Evolutionary conservation across 92 coral and sea anemone genomes (phyloP).

Genomic region (Palythoa grandis): DNA sequence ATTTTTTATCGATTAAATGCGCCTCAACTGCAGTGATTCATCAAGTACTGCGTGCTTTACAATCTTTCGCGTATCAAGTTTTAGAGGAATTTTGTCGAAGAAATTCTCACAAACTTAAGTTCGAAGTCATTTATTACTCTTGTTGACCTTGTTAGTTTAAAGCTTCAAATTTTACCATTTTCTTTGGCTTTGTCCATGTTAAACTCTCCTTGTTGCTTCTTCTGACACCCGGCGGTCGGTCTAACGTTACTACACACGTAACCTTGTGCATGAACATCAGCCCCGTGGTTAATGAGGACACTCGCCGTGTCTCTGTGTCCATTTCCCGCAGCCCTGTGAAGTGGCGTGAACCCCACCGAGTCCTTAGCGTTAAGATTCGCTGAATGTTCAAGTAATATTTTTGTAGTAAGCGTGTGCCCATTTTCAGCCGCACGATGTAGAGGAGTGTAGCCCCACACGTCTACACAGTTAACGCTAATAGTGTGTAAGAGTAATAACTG

Average conservation of each 20-base stretch:
- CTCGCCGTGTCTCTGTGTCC: no score
- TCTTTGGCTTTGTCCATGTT: not conserved
- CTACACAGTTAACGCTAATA: constrained; percentile 46
- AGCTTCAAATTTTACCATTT: not conserved
- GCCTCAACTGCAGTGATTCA: no score
- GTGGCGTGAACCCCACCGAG: constrained; percentile 41
- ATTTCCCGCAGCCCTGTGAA: no score
- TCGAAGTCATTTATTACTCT: not conserved
- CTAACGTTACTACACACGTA: no score
- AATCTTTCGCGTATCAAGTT: no score
- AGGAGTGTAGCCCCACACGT: constrained; percentile 74
- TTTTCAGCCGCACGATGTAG: constrained; percentile 78
- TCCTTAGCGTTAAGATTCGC: constrained; percentile 66
- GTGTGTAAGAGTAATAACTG: constrained; percentile 52
- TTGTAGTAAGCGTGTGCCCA: constrained; percentile 58
- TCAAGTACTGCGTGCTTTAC: no score
- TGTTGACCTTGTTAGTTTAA: not conserved
- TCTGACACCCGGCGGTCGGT: no score
- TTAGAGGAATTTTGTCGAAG: no score
- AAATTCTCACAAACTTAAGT: not conserved
- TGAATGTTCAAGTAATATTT: constrained; percentile 56
- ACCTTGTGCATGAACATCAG: no score
- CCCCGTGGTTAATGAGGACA: no score
- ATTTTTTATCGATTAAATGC: no score
- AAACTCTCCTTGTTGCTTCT: no score